Conservation (phyloP, 2,113 vertebrate genomes). For the Glaucidium brasilianum region DNA sequence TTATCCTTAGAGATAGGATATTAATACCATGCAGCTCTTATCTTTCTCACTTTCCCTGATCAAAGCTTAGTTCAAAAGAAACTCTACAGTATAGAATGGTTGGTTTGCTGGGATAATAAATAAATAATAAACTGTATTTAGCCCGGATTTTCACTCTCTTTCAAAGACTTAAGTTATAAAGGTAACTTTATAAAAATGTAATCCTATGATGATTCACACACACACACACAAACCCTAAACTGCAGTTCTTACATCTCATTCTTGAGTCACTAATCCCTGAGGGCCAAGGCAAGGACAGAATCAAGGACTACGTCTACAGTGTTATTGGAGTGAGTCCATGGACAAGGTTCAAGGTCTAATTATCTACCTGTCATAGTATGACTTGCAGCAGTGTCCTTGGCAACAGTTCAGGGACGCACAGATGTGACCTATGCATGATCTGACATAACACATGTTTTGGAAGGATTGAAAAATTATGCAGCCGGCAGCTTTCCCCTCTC, state of each 20-base stretch:
- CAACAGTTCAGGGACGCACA: not conserved
- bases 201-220: not conserved
- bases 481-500: constrained; percentile 6
- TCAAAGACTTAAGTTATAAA: not conserved
- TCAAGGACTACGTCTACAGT: not conserved
- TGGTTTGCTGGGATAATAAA: not conserved
- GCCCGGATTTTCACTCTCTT: not conserved
- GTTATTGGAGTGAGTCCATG: not conserved
- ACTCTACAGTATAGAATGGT: not conserved
- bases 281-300: not conserved
- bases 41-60: not conserved
- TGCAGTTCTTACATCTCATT: not conserved
- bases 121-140: not conserved
- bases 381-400: not conserved
- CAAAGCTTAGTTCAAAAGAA: not conserved
- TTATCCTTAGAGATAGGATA: not conserved
- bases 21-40: not conserved
- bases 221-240: not conserved
- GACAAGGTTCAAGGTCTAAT: not conserved
- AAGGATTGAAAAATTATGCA: not conserved
- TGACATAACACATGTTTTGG: not conserved
- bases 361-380: not conserved
- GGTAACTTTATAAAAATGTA: not conserved
- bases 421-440: not conserved
- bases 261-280: not conserved